Evolutionary conservation across 2,797 vertebrate genomes (phyloP), one percentile per base, ranked within the genome.

Genomic region (Sebastolobus altivelis): DNA sequence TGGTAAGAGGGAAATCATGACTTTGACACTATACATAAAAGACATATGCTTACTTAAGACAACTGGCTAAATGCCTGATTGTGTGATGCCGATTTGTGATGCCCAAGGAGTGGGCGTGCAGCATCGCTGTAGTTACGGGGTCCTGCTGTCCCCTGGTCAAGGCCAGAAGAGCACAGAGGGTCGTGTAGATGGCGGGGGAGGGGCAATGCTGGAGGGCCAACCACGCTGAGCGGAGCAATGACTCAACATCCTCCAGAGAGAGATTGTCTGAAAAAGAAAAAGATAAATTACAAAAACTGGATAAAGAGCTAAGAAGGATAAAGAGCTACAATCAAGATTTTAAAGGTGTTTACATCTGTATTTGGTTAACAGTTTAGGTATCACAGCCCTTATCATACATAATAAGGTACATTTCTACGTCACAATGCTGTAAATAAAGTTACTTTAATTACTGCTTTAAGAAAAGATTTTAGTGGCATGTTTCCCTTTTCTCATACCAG

Each of bases 61-160:
- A 95, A 75, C 85, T 95, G 87, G 95, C 93, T 74, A 97, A 82
- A 83, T 96, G 91, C 4, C 96, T 92, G 78, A 96, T 94, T 75
- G 97, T 96, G 75, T 97, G 96, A 85, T 99, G 97, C 6, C 97
- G 96, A 58, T 94, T 93, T 9, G 97, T 96, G 90, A 98, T 75
- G 1, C 97, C 96, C 46, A 98, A 79, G 0, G 97, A 97, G 86
- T 98, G 95, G 0, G 93, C 87, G 49, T 99, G 96, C 1, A 99
- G 93, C 94, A 95, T 96, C 0, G 97, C 97, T 0, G 97, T 97
- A 56, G 94, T 89, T 20, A 91, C 12, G 0, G 97, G 95, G 80
- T 98, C 96, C 16, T 77, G 90, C 69, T 94, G 94, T 5, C 97
- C 97, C 2, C 62, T 68, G 27, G 95, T 95, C 73, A 97, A 85